These are phyloP conservation scores for Leptinotarsa texana DNA, from an alignment of 1,140 invertebrate species.

Conservation along the genomic window DNA sequence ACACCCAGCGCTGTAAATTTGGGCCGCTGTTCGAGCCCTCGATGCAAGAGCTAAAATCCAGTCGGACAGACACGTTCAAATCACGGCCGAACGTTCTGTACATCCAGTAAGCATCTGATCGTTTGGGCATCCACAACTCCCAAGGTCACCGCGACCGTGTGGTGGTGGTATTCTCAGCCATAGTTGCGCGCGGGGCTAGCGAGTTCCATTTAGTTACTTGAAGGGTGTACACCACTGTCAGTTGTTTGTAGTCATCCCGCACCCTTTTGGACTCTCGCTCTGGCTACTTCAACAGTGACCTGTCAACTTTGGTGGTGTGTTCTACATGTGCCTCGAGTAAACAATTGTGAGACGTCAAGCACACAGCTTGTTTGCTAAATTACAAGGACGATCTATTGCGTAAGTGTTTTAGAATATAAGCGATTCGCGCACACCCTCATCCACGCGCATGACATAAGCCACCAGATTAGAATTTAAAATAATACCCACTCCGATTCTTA, in stretches of 20 bases:
- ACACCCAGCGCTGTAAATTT: slow-evolving; percentile 47
- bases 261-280: slow-evolving; percentile 24
- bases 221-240: slow-evolving; percentile 54
- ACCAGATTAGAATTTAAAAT: slow-evolving; percentile 28
- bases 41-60: slow-evolving; percentile 48
- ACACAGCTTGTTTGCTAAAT: slow-evolving; percentile 32
- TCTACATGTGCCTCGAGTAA: slow-evolving; percentile 40
- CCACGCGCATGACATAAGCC: slow-evolving; percentile 47
- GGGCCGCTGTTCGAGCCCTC: slow-evolving; percentile 53
- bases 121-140: slow-evolving; percentile 52
- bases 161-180: slow-evolving; percentile 55
- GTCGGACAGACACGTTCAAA: slow-evolving; percentile 43
- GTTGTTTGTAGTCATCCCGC: slow-evolving; percentile 28
- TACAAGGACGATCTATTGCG: slow-evolving; percentile 54
- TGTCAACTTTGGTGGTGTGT: slow-evolving; percentile 33
- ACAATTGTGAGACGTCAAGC: slow-evolving; percentile 45
- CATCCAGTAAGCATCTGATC: slow-evolving; percentile 38
- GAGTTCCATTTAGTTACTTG: slow-evolving; percentile 55
- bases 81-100: slow-evolving; percentile 29
- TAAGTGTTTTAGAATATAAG: slow-evolving; percentile 51
- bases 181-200: slow-evolving; percentile 52
- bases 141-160: slow-evolving; percentile 53
- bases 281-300: slow-evolving; percentile 19
- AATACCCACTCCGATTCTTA: slow-evolving; percentile 2
- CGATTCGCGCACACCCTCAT: slow-evolving; percentile 51